Conservation (phyloP, 2,797 vertebrate species). For the Danio albolineatus region DNA sequence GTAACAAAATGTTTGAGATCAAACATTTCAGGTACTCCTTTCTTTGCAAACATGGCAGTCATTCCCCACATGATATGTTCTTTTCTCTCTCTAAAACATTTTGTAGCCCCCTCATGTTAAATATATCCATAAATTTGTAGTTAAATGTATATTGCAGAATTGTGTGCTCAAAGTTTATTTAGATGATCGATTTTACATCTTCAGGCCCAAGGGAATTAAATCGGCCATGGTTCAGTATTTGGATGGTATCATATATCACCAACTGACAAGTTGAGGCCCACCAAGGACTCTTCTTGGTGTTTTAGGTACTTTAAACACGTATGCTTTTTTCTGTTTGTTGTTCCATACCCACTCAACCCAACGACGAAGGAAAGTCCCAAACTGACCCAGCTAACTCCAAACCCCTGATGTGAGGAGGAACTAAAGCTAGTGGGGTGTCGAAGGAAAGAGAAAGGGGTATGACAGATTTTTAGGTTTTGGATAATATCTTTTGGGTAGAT, state of each 20-base stretch:
- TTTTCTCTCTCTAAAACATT: not conserved
- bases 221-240: constrained; percentile 4
- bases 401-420: constrained; percentile 31
- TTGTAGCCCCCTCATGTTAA: not conserved
- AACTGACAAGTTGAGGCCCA: constrained; percentile 47
- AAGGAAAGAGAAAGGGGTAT: not conserved
- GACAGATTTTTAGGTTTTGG: not conserved
- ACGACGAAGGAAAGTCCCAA: constrained; percentile 83
- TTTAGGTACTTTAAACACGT: constrained; percentile 81
- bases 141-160: not conserved
- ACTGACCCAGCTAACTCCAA: constrained; percentile 79
- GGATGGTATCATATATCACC: constrained; percentile 39
- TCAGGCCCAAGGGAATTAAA: constrained; percentile 34
- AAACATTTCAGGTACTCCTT: too few species aligned
- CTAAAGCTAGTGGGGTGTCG: constrained; percentile 46
- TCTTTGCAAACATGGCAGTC: not conserved
- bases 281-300: constrained; percentile 60
- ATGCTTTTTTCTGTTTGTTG: constrained; percentile 70
- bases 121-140: not conserved
- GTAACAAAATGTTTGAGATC: too few species aligned
- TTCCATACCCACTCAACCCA: constrained; percentile 64
- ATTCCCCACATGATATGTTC: not conserved
- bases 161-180: not conserved
- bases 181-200: constrained; percentile 20
- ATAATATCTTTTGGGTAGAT: not conserved